phyloP scores from a whole-genome alignment of 2,888 invertebrate species.

The Diarsia rubi region DNA sequence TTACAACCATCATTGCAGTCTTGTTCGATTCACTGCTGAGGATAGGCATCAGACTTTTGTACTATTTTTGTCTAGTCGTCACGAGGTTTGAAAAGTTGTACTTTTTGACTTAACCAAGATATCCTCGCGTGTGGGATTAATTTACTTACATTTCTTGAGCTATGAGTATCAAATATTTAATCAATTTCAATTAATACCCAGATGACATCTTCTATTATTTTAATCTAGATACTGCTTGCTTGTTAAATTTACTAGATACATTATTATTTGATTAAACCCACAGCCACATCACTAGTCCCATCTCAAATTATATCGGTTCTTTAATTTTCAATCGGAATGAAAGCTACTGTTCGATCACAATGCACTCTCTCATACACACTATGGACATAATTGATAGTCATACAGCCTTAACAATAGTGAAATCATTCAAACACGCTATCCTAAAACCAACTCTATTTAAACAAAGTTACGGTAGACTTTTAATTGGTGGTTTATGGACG shows the following conservation, averaged over 20 bases:
- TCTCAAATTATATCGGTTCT: constrained; percentile 90
- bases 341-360: constrained; percentile 90
- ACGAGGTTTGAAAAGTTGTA: background rate
- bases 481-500: constrained; percentile 56
- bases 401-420: constrained; percentile 89
- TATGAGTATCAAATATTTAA: too few relatives aligned
- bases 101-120: background rate
- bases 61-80: background rate
- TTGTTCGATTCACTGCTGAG: background rate
- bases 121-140: background rate
- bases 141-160: background rate
- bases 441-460: constrained; percentile 71
- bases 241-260: background rate
- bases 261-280: constrained; percentile 29
- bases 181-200: background rate
- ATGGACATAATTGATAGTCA: constrained; percentile 90
- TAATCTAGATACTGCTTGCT: background rate
- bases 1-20: background rate
- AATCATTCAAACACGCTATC: constrained; percentile 75
- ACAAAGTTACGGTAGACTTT: constrained; percentile 67
- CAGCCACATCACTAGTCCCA: constrained; percentile 79
- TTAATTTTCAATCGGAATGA: constrained; percentile 90
- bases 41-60: background rate
- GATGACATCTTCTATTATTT: background rate
- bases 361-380: constrained; percentile 87